phyloP scores from a whole-genome alignment of 2,797 vertebrate species.

The Nyctibius grandis region DNA sequence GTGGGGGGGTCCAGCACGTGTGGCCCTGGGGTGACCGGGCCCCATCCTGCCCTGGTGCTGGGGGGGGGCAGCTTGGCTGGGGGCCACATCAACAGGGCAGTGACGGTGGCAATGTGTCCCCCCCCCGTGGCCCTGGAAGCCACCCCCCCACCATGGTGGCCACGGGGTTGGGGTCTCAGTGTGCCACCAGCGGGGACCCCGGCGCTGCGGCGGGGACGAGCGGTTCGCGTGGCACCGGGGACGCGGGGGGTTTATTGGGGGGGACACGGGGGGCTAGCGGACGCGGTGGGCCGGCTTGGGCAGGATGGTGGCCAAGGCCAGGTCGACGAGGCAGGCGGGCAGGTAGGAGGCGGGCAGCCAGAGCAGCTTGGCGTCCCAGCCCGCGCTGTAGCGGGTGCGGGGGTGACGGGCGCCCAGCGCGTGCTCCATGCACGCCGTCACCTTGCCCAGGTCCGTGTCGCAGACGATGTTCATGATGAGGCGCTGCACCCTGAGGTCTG shows the following conservation, averaged over 20 bases:
- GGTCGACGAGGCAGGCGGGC: slow-evolving; percentile 85
- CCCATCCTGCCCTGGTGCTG: background rate
- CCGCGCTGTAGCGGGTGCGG: slow-evolving; percentile 88
- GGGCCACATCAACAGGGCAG: background rate
- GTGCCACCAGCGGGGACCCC: too few relatives aligned
- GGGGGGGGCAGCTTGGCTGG: background rate
- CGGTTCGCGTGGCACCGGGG: too few relatives aligned
- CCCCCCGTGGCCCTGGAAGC: background rate
- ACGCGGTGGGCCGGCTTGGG: slow-evolving; percentile 82
- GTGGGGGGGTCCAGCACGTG: too few relatives aligned
- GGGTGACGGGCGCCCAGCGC: slow-evolving; percentile 84
- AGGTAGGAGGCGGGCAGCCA: slow-evolving; percentile 94
- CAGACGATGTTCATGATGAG: slow-evolving; percentile 85
- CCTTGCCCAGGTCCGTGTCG: slow-evolving; percentile 88
- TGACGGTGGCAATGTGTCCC: accelerated
- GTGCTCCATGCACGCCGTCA: slow-evolving; percentile 89
- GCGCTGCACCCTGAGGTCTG: slow-evolving; percentile 85
- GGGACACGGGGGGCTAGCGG: too few relatives aligned
- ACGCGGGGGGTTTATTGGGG: too few relatives aligned
- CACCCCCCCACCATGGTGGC: accelerated
- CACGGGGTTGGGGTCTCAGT: background rate
- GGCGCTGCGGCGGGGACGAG: too few relatives aligned
- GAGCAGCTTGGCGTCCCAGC: slow-evolving; percentile 93
- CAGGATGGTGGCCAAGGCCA: slow-evolving; percentile 80
- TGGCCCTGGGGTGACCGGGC: background rate